Base-by-base conservation (phyloP, 2,113 vertebrate genomes). In the Bubo scandiacus region DNA sequence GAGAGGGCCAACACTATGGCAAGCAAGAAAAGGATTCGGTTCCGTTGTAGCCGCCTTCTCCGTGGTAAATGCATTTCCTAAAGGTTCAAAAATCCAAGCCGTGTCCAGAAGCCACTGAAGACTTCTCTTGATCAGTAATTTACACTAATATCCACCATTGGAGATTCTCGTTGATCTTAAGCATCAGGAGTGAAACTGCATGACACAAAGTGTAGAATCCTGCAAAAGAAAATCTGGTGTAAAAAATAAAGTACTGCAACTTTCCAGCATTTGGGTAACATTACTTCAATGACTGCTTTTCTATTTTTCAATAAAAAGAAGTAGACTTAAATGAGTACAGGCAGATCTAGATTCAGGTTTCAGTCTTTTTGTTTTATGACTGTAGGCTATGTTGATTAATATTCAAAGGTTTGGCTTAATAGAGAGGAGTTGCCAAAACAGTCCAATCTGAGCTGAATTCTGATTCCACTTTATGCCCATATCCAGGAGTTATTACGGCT, bases 11-110 rank as follows among this genome's bases (percentile, higher is more conserved):
- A 95, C 94, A 99, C 86, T 29, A 97, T 94, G 42, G 98, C 98
- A 62, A 99, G 90, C 25, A 99, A 97, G 94, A 99, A 99, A 63
- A 99, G 74, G 49, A 99, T 95, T 86, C 98, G 88, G 78, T 98
- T 98, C 97, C 98, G 93, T 10, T 96, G 98, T 90, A 99, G 98
- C 85, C 98, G 94, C 88, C 98, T 98, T 81, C 98, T 98, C 94
- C 96, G 91, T 73, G 97, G 97, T 65, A 98, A 97, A 97, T 97
- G 95, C 99, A 99, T 99, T 87, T 98, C 96, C 92, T 87, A 86
- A 38, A 67, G 16, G 11, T 20, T 70, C 51, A 72, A 57, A 75
- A 86, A 45, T 54, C 86, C 86, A 47, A 92, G 82, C 58, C 0
- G 36, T 52, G 94, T 87, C 88, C 93, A 94, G 52, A 85, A 88